phyloP scores from a whole-genome alignment of 2,797 vertebrate species.

The Chlorospingus flavigularis region DNA sequence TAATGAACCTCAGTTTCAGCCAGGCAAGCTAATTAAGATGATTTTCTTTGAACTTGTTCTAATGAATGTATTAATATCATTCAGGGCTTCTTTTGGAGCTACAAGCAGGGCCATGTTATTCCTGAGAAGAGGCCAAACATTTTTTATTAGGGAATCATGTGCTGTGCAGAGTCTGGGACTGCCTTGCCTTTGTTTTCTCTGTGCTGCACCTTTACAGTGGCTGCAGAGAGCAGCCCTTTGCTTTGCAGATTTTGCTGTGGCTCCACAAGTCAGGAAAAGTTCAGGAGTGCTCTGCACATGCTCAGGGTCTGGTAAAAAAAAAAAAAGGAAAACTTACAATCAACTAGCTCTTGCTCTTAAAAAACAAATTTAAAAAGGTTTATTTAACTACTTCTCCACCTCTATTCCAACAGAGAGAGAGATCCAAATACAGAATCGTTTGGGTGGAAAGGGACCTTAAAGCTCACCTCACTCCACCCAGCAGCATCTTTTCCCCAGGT shows the following conservation, averaged over 20 bases:
- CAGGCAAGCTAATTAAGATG: conserved; percentile 70
- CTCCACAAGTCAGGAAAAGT: conserved; percentile 2
- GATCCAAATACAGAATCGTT: neutral
- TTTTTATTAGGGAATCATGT: conserved; percentile 48
- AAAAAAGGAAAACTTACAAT: neutral
- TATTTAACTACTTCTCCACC: neutral
- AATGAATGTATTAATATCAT: conserved; percentile 69
- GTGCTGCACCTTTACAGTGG: neutral
- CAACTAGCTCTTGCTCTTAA: neutral
- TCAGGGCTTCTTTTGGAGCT: conserved; percentile 58
- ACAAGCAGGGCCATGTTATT: conserved; percentile 67
- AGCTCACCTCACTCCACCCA: neutral
- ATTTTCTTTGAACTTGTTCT: conserved; percentile 70
- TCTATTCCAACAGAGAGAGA: neutral
- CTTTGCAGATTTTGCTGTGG: neutral
- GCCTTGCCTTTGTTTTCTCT: conserved; percentile 52
- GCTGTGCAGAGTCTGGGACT: neutral
- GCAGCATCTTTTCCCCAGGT: neutral
- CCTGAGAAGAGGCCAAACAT: conserved; percentile 60
- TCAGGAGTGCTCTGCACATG: neutral
- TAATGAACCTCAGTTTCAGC: conserved; percentile 65
- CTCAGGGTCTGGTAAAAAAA: neutral
- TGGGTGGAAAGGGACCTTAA: neutral
- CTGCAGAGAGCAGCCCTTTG: conserved; percentile 2
- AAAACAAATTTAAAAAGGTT: neutral